A percentile compares a stretch with the other conserved stretches of the same genome.
Conservation (phyloP, 23 tunicate genomes). For the Ascidia mentula region DNA sequence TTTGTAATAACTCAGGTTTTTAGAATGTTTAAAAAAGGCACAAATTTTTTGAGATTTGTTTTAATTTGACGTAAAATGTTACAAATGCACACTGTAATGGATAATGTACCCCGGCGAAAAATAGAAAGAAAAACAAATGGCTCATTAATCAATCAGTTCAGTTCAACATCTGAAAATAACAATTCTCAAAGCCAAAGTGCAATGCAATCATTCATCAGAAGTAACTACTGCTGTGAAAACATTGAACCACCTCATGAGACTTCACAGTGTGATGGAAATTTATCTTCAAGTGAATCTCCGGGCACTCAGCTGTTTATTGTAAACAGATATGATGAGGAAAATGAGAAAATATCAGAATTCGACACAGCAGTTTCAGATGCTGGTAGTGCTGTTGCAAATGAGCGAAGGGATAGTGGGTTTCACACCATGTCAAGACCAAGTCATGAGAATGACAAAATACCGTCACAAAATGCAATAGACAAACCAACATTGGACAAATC, state of each 20-base stretch:
- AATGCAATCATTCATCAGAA: neutral
- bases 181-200: neutral
- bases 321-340: neutral
- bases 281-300: neutral
- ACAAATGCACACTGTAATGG: neutral
- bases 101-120: neutral
- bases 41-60: neutral
- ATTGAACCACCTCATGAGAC: neutral
- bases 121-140: neutral
- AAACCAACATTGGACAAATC: neutral
- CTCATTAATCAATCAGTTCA: neutral
- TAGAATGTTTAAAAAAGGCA: too few species aligned
- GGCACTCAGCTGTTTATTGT: neutral
- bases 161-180: neutral
- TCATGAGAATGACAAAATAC: neutral
- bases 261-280: neutral
- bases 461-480: neutral
- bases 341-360: neutral
- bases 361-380: neutral
- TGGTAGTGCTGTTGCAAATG: neutral
- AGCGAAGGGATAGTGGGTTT: conserved; percentile 58
- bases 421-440: conserved; percentile 33
- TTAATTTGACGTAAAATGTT: neutral
- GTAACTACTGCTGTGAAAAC: neutral
- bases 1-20: too few species aligned